Base-by-base conservation (phyloP, 2,888 invertebrate genomes). In the Ophion obscuratus region DNA sequence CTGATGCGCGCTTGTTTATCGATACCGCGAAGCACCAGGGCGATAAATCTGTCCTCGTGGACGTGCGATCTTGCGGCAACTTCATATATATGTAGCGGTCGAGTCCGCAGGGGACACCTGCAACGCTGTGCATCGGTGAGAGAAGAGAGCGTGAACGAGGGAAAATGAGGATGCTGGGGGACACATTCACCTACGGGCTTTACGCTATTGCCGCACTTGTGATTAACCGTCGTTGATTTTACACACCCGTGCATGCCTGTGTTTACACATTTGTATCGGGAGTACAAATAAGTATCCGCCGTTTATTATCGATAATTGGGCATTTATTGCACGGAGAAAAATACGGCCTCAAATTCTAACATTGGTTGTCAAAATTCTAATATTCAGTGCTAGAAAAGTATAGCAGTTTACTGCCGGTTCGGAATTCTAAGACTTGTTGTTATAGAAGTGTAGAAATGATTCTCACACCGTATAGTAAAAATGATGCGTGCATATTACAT, bases 1-100 rank as follows among this genome's bases (percentile, higher is more conserved):
- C 76, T 73, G 80, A 80, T 81, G 81, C 67, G 81, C 66, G 83
- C 83, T 85, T 84, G 85, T 87, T 87, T 87, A 85, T 83, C 85
- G 83, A 83, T 87, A 87, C 87, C 73, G 81, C 83, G 83, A 87
- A 87, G 79, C 76, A 81, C 83, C 80, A 66, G 73, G 71, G 66
- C 87, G 87, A 87, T 87, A 87, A 87, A 87, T 87, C 87, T 87
- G 87, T 83, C 78, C 73, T 27, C 62, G 64, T 79, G 67, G 81
- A 85, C 85, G 82, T 80, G 82, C 85, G 82, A 85, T 85, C 85
- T 80, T 57, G 57, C 40, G 80, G 53, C 70, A 47, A 24, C 36
- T 24, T 61, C 57, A 67, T 67, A 67, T 73, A 74, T 74, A 64
- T 47, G 47, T 77, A 73, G 44, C 80, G 80, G 61, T 67, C 59